Evolutionary conservation across 1,140 invertebrate species (phyloP), one percentile per base, ranked within the genome.

Genomic region (Dreissena polymorpha): DNA sequence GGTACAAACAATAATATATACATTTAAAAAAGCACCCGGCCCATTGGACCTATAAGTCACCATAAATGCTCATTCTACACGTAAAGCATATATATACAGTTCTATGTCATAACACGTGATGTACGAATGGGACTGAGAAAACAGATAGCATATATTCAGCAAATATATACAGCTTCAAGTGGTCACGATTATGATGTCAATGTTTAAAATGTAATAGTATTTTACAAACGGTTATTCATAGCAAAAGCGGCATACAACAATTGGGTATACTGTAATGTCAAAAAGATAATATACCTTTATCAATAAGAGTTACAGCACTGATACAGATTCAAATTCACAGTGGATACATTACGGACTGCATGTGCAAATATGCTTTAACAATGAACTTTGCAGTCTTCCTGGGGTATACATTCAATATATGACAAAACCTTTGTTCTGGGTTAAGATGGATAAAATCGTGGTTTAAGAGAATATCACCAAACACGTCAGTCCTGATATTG

Each of bases 311-410:
- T 2, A 39, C 39, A 39, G 39, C 39, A 39, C 39, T 39, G 39
- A 39, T 39, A 39, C 39, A 39, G 8, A 39, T 39, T 39, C 39
- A 39, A 39, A 39, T 39, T 39, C 8, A 39, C 39, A 2, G 39
- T 39, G 39, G 8, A 39, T 39, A 39, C 39, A 39, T 39, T 39
- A 68, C 25, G 16, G 67, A 68, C 25, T 29, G 16, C 29, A 10
- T 71, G 50, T 50, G 69, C 10, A 51, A 49, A 21, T 18, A 71
- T 18, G 69, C 0, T 51, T 71, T 29, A 14, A 71, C 25, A 71
- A 71, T 49, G 39, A 71, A 71, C 39, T 71, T 71, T 27, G 69
- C 23, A 71, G 21, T 50, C 39, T 71, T 71, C 16, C 65, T 16
- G 29, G 65, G 16, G 23, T 68, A 10, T 16, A 27, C 23, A 16